Conservation (phyloP, 1,140 invertebrate species). For the Anastatus disparis region DNA sequence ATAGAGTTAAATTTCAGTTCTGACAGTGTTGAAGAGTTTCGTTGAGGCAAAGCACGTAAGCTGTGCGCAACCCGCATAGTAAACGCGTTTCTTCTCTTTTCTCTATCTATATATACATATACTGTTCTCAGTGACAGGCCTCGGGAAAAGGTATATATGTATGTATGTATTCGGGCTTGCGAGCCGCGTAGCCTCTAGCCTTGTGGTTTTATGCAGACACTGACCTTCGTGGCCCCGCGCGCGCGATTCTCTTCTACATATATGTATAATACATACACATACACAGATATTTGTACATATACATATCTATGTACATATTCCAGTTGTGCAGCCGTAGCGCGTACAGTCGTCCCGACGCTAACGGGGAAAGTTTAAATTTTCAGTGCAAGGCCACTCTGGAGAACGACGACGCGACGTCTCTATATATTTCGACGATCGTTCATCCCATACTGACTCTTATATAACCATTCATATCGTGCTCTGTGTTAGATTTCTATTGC, state of each 20-base stretch:
- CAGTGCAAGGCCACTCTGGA: conserved; percentile 63
- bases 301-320: too few species aligned
- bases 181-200: conserved; percentile 53
- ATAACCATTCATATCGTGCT: too few species aligned
- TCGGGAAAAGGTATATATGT: too few species aligned
- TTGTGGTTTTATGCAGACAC: conserved; percentile 67
- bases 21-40: conserved; percentile 41
- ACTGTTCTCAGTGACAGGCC: too few species aligned
- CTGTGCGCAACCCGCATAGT: conserved; percentile 65
- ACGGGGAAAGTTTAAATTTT: conserved; percentile 66
- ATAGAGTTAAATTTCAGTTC: too few species aligned
- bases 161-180: conserved; percentile 41
- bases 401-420: too few species aligned
- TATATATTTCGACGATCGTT: conserved; percentile 8
- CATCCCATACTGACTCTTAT: conserved; percentile 5
- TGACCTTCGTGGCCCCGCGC: conserved; percentile 62
- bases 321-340: neutral
- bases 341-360: conserved; percentile 46
- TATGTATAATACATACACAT: too few species aligned
- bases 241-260: neutral
- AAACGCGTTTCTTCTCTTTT: too few species aligned
- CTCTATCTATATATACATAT: too few species aligned
- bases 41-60: conserved; percentile 66
- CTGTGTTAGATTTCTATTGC: too few species aligned
- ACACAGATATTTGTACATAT: too few species aligned